These are phyloP conservation scores for Noctilio leporinus DNA, from an alignment of 2,113 vertebrate species.

Conservation along the genomic window DNA sequence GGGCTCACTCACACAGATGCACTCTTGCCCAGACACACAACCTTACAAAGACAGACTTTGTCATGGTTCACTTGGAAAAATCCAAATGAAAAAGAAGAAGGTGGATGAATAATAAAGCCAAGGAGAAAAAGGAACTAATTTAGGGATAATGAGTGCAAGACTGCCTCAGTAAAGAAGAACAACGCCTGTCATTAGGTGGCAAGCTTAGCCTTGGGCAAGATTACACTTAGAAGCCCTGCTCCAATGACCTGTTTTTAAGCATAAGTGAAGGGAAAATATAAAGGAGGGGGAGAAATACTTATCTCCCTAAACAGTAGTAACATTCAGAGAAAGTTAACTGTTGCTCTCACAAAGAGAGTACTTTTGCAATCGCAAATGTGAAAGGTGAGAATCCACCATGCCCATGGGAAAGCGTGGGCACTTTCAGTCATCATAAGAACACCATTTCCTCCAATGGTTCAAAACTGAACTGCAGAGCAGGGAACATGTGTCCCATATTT, in stretches of 20 bases:
- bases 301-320: constrained; percentile 31
- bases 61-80: constrained; percentile 67
- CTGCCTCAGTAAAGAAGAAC: constrained; percentile 67
- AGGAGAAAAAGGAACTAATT: constrained; percentile 71
- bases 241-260: constrained; percentile 69
- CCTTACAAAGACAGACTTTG: constrained; percentile 49
- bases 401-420: neutral
- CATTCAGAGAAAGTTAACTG: constrained; percentile 59
- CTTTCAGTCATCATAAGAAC: neutral
- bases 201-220: constrained; percentile 74
- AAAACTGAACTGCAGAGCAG: neutral
- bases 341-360: constrained; percentile 52
- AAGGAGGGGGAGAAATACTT: constrained; percentile 18
- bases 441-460: neutral
- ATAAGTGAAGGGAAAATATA: constrained; percentile 53
- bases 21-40: neutral
- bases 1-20: constrained; percentile 35
- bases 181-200: constrained; percentile 64
- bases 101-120: constrained; percentile 62
- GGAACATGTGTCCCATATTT: constrained; percentile 23
- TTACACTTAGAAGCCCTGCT: constrained; percentile 70
- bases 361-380: neutral
- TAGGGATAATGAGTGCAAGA: constrained; percentile 71
- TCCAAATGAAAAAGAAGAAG: constrained; percentile 61
- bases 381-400: constrained; percentile 14